These are phyloP conservation scores for Phragmatobia fuliginosa DNA, from an alignment of 2,888 invertebrate species.

Conservation along the genomic window DNA sequence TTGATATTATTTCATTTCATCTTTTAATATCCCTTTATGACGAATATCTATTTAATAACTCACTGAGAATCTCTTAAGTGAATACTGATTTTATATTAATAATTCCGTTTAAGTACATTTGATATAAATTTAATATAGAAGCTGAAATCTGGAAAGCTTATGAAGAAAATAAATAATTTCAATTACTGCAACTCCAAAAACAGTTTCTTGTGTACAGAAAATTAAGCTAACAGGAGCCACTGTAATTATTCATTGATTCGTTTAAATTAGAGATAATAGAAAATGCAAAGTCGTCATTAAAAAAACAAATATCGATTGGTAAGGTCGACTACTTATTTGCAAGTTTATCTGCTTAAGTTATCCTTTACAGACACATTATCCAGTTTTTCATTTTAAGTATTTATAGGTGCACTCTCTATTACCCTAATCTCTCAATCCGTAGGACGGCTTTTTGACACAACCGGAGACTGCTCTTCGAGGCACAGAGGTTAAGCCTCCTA, in stretches of 20 bases:
- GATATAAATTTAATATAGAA: constrained; percentile 21
- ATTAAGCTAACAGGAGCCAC: not conserved
- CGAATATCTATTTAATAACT: not conserved
- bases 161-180: constrained; percentile 19
- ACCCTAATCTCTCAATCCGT: no score
- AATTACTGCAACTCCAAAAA: no score
- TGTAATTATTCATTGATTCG: not conserved
- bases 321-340: not conserved
- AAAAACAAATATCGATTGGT: no score
- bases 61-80: not conserved
- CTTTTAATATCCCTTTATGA: not conserved
- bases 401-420: no score
- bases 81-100: not conserved
- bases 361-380: not conserved
- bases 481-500: no score
- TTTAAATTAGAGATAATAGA: not conserved
- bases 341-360: not conserved
- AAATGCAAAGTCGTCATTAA: no score
- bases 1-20: not conserved
- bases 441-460: no score
- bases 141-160: constrained; percentile 9
- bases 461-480: no score
- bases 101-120: constrained; percentile 12
- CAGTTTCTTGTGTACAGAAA: not conserved
- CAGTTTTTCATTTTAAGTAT: not conserved